Evolutionary conservation across 2,797 vertebrate genomes (phyloP), one percentile per base, ranked within the genome.

Genomic region (Spondyliosoma cantharus): DNA sequence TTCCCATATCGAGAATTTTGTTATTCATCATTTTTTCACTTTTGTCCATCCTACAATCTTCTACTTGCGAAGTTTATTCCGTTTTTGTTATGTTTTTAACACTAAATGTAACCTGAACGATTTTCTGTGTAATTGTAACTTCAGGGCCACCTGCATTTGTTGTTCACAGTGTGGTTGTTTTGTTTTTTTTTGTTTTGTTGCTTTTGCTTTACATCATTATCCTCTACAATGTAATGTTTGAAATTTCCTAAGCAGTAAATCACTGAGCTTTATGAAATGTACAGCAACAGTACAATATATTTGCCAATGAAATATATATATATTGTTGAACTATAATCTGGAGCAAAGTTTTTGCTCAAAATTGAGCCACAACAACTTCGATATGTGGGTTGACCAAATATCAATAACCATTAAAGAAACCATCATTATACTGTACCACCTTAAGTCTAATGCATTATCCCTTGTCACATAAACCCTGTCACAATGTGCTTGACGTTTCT

Each of bases 161-260:
- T 1, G 6, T 37, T 76, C 42, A 59, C 42, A 65, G 46, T 43
- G 2, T 37, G 15, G 32, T 37, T 37, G 32, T 37, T 37, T 37
- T 37, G 7, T 37, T 32, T n/a, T 63, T 42, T 73, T 67, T n/a
- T 52, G 64, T 27, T n/a, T 54, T 45, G 46, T 79, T 79, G 62
- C 56, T 74, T 78, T 86, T 56, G 56, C 81, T 91, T 93, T 94
- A 93, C 92, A 82, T 94, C 95, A 92, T 95, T 84, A 20, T 94
- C 92, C 96, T 78, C 96, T 96, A 96, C 95, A 92, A 94, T 93
- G 90, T 87, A 92, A 92, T 92, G 80, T 82, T 77, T 94, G 92
- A 95, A 87, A 87, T 91, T 93, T 58, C 85, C 84, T 81, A 91
- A 93, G 90, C 85, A 93, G 90, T 85, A 83, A 72, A 89, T 82